Evolutionary conservation across 2,888 invertebrate genomes (phyloP).

Genomic region (Drosophila cracens): DNA sequence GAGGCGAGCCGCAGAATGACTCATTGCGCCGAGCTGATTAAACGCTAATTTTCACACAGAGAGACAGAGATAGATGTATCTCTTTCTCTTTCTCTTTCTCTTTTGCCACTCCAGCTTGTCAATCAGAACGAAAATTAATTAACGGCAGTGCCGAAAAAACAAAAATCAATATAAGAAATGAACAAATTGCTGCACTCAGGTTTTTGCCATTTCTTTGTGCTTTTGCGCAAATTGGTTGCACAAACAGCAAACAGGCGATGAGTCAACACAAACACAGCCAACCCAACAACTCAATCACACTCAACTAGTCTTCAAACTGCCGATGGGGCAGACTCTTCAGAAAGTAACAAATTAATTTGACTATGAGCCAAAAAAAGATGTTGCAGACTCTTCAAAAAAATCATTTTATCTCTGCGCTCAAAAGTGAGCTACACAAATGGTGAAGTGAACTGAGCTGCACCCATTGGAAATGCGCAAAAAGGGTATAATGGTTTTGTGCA

Average conservation of each 20-base stretch:
- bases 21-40: conserved; percentile 60
- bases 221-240: conserved; percentile 45
- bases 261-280: conserved; percentile 44
- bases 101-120: conserved; percentile 12
- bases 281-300: conserved; percentile 58
- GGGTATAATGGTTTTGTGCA: too few relatives aligned
- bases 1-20: conserved; percentile 52
- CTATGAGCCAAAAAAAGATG: conserved; percentile 26
- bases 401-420: conserved; percentile 1
- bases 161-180: conserved; percentile 23
- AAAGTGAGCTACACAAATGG: conserved; percentile 38
- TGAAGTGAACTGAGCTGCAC: not conserved
- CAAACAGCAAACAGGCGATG: conserved; percentile 40
- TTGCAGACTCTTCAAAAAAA: not conserved
- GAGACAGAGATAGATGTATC: conserved; percentile 16
- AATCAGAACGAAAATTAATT: conserved; percentile 61
- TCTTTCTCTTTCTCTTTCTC: not conserved
- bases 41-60: conserved; percentile 61
- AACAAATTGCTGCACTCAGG: conserved; percentile 33
- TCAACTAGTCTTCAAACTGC: conserved; percentile 35
- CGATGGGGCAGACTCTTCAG: not conserved
- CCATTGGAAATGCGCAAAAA: too few relatives aligned
- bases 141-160: conserved; percentile 34
- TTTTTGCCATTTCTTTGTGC: not conserved
- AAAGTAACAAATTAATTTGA: conserved; percentile 27